Conservation (phyloP, 2,113 vertebrate genomes). For the Marcusenius ussheri region DNA sequence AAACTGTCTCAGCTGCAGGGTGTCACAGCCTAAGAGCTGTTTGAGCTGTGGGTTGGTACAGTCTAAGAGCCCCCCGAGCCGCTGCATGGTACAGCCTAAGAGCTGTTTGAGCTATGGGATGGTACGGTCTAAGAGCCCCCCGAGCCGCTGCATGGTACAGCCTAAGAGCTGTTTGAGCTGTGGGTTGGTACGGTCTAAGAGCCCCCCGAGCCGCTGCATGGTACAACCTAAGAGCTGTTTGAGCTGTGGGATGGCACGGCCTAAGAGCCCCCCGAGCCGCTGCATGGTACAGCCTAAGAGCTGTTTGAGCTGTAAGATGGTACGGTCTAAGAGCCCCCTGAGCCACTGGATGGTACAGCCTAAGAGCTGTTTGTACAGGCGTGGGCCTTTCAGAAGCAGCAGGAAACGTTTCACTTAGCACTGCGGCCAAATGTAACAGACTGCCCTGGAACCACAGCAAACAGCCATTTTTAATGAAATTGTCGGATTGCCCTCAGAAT, state of each 20-base stretch:
- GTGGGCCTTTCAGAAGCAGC: constrained; percentile 12
- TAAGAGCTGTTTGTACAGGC: not conserved
- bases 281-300: not conserved
- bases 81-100: not conserved
- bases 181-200: no score
- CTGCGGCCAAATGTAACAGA: constrained; percentile 17
- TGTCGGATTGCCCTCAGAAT: constrained; percentile 35
- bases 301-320: not conserved
- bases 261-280: not conserved
- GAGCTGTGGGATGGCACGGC: not conserved
- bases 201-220: no score
- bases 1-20: not conserved
- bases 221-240: not conserved
- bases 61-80: not conserved
- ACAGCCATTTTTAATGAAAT: constrained; percentile 40
- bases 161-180: no score
- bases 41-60: not conserved
- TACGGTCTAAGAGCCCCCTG: not conserved
- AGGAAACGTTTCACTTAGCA: constrained; percentile 24
- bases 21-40: not conserved
- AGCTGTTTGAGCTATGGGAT: not conserved
- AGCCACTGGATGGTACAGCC: not conserved
- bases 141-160: no score
- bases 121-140: no score
- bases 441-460: constrained; percentile 19